Conservation (phyloP, 2,113 vertebrate species). For the Clarias macrocephalus region DNA sequence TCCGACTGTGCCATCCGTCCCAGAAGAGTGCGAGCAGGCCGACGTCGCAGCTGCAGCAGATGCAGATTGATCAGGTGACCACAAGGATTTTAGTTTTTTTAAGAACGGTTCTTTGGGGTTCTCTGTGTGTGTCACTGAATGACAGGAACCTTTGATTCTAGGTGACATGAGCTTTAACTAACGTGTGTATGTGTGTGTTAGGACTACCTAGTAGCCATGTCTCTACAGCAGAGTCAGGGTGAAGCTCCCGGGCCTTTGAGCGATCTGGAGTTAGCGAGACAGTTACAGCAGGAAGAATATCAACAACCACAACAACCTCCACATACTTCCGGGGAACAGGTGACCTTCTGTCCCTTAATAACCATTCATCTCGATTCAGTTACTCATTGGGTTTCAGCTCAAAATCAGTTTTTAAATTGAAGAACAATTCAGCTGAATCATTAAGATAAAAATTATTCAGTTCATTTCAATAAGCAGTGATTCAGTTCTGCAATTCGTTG, state of each 20-base stretch:
- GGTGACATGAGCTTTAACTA: neutral
- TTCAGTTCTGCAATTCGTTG: neutral
- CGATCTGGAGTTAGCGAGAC: conserved; percentile 88
- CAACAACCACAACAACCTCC: conserved; percentile 72
- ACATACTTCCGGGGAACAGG: conserved; percentile 33
- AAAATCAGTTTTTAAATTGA: neutral
- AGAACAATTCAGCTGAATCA: neutral
- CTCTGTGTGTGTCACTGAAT: neutral
- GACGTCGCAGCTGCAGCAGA: conserved; percentile 71
- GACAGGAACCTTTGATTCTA: neutral
- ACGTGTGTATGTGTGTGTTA: conserved; percentile 54
- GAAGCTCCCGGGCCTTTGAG: conserved; percentile 70
- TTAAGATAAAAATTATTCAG: neutral
- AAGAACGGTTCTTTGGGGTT: neutral
- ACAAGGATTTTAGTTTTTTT: neutral
- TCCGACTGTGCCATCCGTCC: conserved; percentile 78
- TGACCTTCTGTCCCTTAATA: neutral
- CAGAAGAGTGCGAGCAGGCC: conserved; percentile 62
- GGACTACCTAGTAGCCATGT: conserved; percentile 91
- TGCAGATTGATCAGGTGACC: conserved; percentile 85
- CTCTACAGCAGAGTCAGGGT: conserved; percentile 82
- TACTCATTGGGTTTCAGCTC: too few relatives aligned
- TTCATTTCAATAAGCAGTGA: neutral
- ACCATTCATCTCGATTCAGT: neutral
- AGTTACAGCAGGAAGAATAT: conserved; percentile 91